Conservation (phyloP, 2,888 invertebrate species). For the Clepsis dumicolana region DNA sequence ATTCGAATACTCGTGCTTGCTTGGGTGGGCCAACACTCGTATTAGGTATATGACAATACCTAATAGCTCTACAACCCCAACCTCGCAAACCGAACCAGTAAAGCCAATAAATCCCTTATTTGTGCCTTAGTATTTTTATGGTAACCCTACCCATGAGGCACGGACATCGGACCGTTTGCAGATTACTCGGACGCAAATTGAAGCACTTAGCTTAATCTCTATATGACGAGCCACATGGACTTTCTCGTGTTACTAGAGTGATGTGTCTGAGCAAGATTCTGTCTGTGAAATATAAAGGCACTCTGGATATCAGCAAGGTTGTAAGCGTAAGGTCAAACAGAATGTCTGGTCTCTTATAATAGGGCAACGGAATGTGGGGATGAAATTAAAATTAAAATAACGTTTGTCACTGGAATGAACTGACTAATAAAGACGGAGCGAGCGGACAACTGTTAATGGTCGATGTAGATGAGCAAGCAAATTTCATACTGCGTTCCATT, state of each 20-base stretch:
- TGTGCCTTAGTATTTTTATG: neutral
- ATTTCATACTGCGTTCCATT: too few species aligned
- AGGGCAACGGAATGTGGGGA: neutral
- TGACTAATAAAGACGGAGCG: too few species aligned
- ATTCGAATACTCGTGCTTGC: too few species aligned
- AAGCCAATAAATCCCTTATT: too few species aligned
- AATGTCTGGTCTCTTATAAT: neutral
- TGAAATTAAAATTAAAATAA: neutral
- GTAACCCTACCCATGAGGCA: conserved; percentile 43
- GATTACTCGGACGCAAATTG: conserved; percentile 66
- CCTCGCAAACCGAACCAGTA: too few species aligned
- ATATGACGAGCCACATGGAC: conserved; percentile 57
- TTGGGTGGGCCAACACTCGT: too few species aligned
- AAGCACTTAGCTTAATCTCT: conserved; percentile 59
- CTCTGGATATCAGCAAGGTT: neutral
- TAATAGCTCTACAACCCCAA: too few species aligned
- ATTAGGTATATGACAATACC: too few species aligned
- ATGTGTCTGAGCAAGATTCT: conserved; percentile 12
- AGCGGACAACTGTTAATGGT: too few species aligned
- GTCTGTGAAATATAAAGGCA: conserved; percentile 3
- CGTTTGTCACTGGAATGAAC: too few species aligned
- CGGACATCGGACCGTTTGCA: conserved; percentile 56
- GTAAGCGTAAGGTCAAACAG: neutral
- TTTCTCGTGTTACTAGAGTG: conserved; percentile 41
- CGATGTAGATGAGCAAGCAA: too few species aligned